A percentile compares a stretch with the other conserved stretches of the same genome.
Evolutionary conservation across 2,888 invertebrate genomes (phyloP).

Genomic region (Drosophila demipolita): DNA sequence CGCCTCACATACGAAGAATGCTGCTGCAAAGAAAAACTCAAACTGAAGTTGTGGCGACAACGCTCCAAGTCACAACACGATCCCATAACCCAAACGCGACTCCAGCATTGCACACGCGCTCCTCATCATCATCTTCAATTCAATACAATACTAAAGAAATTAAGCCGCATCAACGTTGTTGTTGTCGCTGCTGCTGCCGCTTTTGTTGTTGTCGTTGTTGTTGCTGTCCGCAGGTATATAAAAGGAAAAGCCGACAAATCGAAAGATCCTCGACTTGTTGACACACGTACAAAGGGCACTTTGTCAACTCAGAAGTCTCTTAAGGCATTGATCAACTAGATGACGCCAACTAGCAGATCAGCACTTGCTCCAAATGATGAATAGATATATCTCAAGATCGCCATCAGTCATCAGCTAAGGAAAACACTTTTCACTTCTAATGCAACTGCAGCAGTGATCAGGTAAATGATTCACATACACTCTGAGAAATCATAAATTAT

Average conservation of each 20-base stretch:
- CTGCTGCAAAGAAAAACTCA: constrained; percentile 70
- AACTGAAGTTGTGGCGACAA: constrained; percentile 80
- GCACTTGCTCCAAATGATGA: constrained; percentile 52
- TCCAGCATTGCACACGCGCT: constrained; percentile 75
- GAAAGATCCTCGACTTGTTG: constrained; percentile 67
- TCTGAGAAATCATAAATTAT: not conserved
- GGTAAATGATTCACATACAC: constrained; percentile 31
- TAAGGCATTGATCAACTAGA: constrained; percentile 34
- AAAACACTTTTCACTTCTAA: constrained; percentile 41
- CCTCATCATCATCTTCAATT: constrained; percentile 42
- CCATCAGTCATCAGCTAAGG: constrained; percentile 47
- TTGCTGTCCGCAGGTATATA: constrained; percentile 55
- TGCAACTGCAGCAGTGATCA: constrained; percentile 39
- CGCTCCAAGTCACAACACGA: constrained; percentile 49
- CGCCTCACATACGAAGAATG: constrained; percentile 56
- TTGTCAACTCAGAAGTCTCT: constrained; percentile 33
- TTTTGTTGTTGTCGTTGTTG: constrained; percentile 9
- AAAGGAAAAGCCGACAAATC: constrained; percentile 65
- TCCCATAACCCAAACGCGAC: constrained; percentile 64
- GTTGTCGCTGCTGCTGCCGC: constrained; percentile 25
- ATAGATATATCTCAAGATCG: constrained; percentile 32
- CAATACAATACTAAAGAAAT: constrained; percentile 71
- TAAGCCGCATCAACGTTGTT: constrained; percentile 59
- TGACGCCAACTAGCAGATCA: constrained; percentile 48
- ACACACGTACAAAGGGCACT: constrained; percentile 71